phyloP scores from a whole-genome alignment of 2,888 invertebrate species.

The Epiblema foenella region DNA sequence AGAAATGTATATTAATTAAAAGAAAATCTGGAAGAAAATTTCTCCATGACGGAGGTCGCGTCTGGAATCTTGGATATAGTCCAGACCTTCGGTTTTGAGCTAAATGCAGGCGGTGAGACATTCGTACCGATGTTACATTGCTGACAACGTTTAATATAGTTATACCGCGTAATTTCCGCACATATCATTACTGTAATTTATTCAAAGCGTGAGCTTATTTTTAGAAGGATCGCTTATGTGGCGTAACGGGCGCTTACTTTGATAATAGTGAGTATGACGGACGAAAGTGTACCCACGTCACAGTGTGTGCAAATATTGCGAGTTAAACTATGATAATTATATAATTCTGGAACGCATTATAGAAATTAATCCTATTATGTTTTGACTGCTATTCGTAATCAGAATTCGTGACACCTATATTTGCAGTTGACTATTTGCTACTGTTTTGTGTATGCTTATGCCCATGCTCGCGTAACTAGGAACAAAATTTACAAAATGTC shows the following conservation, averaged over 20 bases:
- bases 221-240: constrained; percentile 14
- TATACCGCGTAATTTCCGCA: constrained; percentile 40
- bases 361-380: no score
- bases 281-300: not conserved
- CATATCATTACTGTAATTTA: constrained; percentile 41
- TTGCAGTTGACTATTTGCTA: no score
- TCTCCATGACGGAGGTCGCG: constrained; percentile 41
- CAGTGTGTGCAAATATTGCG: no score
- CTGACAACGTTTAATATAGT: constrained; percentile 41
- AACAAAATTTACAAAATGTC: no score
- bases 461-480: no score
- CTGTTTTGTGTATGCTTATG: no score
- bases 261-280: not conserved
- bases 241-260: constrained; percentile 18
- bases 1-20: constrained; percentile 18
- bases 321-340: no score
- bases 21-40: constrained; percentile 30
- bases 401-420: no score
- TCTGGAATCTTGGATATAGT: constrained; percentile 40
- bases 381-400: no score
- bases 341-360: no score
- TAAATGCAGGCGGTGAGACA: constrained; percentile 43
- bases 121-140: constrained; percentile 34
- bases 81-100: constrained; percentile 43
- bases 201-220: constrained; percentile 28